These are phyloP conservation scores for Drosophila meridionalis DNA, from an alignment of 2,888 invertebrate species.

Conservation along the genomic window DNA sequence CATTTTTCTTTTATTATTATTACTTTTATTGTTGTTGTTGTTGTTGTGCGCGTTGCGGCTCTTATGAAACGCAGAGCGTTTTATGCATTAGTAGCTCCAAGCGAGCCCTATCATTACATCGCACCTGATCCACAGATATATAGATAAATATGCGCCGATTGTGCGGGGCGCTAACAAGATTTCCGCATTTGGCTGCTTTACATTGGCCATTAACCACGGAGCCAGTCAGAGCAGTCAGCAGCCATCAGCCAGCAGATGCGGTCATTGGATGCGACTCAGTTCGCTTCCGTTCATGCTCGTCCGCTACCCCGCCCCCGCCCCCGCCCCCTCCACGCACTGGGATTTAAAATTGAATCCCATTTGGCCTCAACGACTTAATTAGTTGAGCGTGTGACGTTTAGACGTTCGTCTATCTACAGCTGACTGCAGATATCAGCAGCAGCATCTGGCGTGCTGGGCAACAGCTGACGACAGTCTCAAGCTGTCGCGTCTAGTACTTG, in stretches of 20 bases:
- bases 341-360: conserved; percentile 21
- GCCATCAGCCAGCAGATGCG: conserved; percentile 42
- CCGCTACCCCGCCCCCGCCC: conserved; percentile 14
- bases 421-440: conserved; percentile 40
- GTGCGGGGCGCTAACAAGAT: conserved; percentile 61
- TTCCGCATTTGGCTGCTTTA: conserved; percentile 68
- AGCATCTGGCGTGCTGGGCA: conserved; percentile 52
- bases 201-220: conserved; percentile 46
- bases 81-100: conserved; percentile 52
- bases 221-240: conserved; percentile 6
- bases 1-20: conserved; percentile 11
- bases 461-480: conserved; percentile 77
- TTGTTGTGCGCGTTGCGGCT: conserved; percentile 16
- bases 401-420: conserved; percentile 49
- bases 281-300: conserved; percentile 60
- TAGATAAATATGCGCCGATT: conserved; percentile 45
- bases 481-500: conserved; percentile 73
- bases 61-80: conserved; percentile 49
- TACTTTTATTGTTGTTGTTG: conserved; percentile 1
- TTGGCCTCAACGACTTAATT: conserved; percentile 65
- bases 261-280: conserved; percentile 52
- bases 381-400: conserved; percentile 46
- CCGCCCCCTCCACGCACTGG: neutral
- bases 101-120: conserved; percentile 55
- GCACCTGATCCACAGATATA: conserved; percentile 50